Evolutionary conservation across 2,797 vertebrate species (phyloP).

Genomic region (Protosalanx chinensis): DNA sequence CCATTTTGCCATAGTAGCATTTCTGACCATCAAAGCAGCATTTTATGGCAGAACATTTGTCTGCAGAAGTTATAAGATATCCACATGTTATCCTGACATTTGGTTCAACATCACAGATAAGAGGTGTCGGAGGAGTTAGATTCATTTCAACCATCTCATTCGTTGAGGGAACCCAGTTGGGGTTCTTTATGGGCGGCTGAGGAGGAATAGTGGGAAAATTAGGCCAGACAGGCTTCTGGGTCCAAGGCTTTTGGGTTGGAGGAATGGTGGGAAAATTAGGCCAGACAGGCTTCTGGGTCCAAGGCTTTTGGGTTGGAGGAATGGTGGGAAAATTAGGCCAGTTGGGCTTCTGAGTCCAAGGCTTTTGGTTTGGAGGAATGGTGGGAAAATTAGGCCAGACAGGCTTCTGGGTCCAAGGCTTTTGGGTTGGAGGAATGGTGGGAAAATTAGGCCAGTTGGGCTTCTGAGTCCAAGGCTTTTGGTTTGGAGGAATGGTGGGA

Average conservation of each 20-base stretch:
- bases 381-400: too few relatives aligned
- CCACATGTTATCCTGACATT: slow-evolving; percentile 57
- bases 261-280: not conserved
- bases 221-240: not conserved
- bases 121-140: not conserved
- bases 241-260: not conserved
- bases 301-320: too few relatives aligned
- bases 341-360: too few relatives aligned
- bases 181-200: too few relatives aligned
- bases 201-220: too few relatives aligned
- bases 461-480: too few relatives aligned
- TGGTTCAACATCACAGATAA: slow-evolving; percentile 43
- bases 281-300: not conserved
- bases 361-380: too few relatives aligned
- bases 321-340: too few relatives aligned
- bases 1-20: slow-evolving; percentile 65
- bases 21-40: slow-evolving; percentile 64
- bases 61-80: not conserved
- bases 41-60: slow-evolving; percentile 44
- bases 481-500: too few relatives aligned
- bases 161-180: too few relatives aligned
- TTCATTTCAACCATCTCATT: too few relatives aligned
- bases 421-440: not conserved
- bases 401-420: not conserved
- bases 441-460: too few relatives aligned